phyloP scores from a whole-genome alignment of 2,113 vertebrate genomes.

The Pelvicachromis taeniatus region DNA sequence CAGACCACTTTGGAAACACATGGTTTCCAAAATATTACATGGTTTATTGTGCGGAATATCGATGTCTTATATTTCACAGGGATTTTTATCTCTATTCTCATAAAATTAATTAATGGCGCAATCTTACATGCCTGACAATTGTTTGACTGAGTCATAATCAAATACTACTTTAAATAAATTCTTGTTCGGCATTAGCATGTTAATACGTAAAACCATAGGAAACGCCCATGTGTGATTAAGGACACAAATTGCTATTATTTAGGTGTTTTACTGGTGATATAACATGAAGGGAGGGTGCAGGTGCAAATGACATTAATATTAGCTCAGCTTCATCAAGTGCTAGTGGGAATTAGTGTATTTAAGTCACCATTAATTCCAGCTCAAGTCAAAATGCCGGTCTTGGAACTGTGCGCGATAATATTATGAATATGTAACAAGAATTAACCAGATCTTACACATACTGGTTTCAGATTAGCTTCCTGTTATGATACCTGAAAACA shows the following conservation, averaged over 20 bases:
- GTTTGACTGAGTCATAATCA: neutral
- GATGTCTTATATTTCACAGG: neutral
- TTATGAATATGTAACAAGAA: neutral
- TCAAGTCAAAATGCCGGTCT: neutral
- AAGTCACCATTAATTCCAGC: neutral
- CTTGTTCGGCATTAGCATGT: rapidly evolving
- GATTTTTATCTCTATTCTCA: neutral
- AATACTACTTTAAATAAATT: neutral
- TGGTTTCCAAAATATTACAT: neutral
- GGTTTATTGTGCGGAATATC: neutral
- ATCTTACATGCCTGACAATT: neutral
- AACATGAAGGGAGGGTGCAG: rapidly evolving
- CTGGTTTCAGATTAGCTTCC: neutral
- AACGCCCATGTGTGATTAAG: rapidly evolving
- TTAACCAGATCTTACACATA: neutral
- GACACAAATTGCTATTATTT: neutral
- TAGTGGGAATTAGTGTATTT: neutral
- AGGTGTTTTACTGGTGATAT: neutral
- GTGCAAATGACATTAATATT: neutral
- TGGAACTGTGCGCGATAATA: neutral
- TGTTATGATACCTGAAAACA: neutral
- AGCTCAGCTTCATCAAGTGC: neutral
- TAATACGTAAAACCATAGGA: neutral
- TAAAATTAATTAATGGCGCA: neutral
- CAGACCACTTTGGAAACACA: neutral